Conservation (phyloP, 1,140 invertebrate genomes). For the Stenopsyche tienmushanensis region DNA sequence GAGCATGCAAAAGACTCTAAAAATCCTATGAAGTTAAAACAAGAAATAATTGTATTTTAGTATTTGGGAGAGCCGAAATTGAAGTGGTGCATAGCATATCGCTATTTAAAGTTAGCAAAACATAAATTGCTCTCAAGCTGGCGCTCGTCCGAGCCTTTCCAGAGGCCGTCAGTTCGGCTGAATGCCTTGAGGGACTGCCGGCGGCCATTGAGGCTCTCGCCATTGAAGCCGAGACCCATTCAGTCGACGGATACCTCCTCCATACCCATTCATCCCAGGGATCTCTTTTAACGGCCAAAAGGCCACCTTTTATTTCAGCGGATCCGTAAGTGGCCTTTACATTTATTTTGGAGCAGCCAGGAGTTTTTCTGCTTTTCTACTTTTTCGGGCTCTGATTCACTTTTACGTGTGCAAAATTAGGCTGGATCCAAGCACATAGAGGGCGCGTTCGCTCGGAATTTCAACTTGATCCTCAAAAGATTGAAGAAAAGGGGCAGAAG, state of each 20-base stretch:
- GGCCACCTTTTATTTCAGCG: conserved; percentile 27
- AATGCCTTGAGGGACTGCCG: conserved; percentile 25
- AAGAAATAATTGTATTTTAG: too few species aligned
- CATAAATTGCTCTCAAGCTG: conserved; percentile 28
- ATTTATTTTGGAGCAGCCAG: conserved; percentile 12
- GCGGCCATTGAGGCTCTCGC: conserved; percentile 11
- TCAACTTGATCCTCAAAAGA: not conserved
- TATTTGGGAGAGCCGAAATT: too few species aligned
- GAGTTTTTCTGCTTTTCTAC: conserved; percentile 13
- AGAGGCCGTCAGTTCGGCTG: not conserved
- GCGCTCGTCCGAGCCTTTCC: conserved; percentile 9
- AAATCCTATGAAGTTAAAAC: too few species aligned
- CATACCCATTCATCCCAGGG: conserved; percentile 24
- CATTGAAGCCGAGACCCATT: conserved; percentile 18
- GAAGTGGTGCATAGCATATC: too few species aligned
- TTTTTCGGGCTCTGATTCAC: conserved; percentile 3
- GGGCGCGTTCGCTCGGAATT: conserved; percentile 17
- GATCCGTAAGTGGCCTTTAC: conserved; percentile 28
- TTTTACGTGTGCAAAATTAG: conserved; percentile 22
- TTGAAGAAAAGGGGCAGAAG: not conserved
- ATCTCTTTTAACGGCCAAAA: conserved; percentile 28
- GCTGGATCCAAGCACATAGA: not conserved
- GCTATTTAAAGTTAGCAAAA: conserved; percentile 25
- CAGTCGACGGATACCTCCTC: conserved; percentile 2
- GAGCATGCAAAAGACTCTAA: too few species aligned